Percentiles rank a stretch among this genome's conserved stretches.
phyloP scores from a whole-genome alignment of 37 sponge, comb jelly and placozoan species.

The Haliclona indistincta region DNA sequence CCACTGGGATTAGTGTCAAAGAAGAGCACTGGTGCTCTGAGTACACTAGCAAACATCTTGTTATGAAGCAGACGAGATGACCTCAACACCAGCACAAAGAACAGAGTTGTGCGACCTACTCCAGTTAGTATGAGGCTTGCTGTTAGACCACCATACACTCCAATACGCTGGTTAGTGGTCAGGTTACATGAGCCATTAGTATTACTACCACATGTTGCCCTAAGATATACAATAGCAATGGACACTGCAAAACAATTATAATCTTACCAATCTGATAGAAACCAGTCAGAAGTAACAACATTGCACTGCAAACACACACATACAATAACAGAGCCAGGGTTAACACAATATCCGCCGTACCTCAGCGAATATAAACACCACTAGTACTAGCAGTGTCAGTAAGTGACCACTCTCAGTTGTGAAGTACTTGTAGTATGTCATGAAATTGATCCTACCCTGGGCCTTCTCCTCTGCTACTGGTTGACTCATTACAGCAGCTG shows the following conservation, averaged over 20 bases:
- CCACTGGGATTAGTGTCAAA: constrained; percentile 52
- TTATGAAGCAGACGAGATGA: constrained; percentile 28
- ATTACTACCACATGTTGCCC: neutral
- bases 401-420: constrained; percentile 29
- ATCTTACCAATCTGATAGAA: constrained; percentile 67
- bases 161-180: constrained; percentile 11
- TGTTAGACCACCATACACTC: neutral
- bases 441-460: constrained; percentile 33
- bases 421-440: constrained; percentile 36
- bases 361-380: constrained; percentile 57
- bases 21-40: constrained; percentile 38
- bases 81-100: constrained; percentile 6
- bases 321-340: no score
- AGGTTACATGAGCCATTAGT: neutral
- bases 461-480: constrained; percentile 43
- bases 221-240: neutral
- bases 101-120: neutral
- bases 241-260: neutral
- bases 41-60: constrained; percentile 19
- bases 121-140: neutral
- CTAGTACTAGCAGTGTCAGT: neutral
- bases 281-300: constrained; percentile 61
- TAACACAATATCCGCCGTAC: no score
- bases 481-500: no score
- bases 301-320: constrained; percentile 32